A percentile compares a stretch with the other conserved stretches of the same genome.
Conservation (phyloP, 2,888 invertebrate genomes). For the Macrosoma leucophasiata region DNA sequence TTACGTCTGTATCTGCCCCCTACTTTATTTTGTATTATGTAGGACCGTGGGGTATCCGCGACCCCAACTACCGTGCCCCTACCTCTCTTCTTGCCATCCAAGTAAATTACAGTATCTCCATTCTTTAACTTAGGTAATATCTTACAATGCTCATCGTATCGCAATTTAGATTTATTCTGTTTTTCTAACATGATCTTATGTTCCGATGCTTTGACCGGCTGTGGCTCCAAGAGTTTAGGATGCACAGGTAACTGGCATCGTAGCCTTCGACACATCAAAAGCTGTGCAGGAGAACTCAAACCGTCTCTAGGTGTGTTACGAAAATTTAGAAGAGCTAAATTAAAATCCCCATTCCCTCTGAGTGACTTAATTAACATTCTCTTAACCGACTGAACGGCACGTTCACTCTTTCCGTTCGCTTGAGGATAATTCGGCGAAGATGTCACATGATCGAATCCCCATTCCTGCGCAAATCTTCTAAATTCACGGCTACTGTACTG, state of each 20-base stretch:
- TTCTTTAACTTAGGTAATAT: background rate
- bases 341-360: conserved; percentile 14
- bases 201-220: background rate
- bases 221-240: conserved; percentile 2
- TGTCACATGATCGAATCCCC: conserved; percentile 22
- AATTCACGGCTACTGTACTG: conserved; percentile 8
- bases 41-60: too few species aligned
- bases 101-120: too few species aligned
- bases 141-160: background rate
- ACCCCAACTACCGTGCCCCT: too few species aligned
- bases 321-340: conserved; percentile 18
- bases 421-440: conserved; percentile 23
- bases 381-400: conserved; percentile 25
- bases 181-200: background rate
- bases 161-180: background rate
- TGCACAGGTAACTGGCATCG: conserved; percentile 11
- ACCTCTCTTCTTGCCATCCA: too few species aligned
- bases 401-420: conserved; percentile 24
- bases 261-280: conserved; percentile 23
- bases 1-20: too few species aligned
- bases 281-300: conserved; percentile 19
- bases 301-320: conserved; percentile 18
- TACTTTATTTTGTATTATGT: too few species aligned
- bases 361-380: conserved; percentile 19
- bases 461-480: conserved; percentile 15